These are phyloP conservation scores for Calameuta pallipes DNA, from an alignment of 2,888 invertebrate genomes.

Conservation along the genomic window DNA sequence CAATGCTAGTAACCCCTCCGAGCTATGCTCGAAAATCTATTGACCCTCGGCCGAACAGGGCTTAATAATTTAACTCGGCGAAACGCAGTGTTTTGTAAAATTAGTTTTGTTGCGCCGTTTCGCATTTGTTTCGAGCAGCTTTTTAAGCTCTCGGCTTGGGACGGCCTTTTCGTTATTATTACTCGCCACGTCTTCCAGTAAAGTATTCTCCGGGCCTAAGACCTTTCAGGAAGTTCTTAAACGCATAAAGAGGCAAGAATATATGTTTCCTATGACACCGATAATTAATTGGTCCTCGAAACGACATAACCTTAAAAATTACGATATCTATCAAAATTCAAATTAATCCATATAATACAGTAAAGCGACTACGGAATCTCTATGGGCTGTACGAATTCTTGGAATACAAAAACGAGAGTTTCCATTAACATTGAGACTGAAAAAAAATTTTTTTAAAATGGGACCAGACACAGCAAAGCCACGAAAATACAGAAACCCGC, in stretches of 20 bases:
- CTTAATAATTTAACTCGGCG: conserved; percentile 48
- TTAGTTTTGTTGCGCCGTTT: conserved; percentile 49
- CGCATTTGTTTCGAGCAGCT: conserved; percentile 29
- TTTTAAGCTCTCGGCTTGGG: not conserved
- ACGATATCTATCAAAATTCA: not conserved
- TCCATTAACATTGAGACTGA: not conserved
- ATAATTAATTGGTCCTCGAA: not conserved
- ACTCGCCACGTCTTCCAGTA: not conserved
- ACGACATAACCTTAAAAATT: not conserved
- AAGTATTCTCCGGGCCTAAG: not conserved
- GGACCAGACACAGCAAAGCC: not conserved
- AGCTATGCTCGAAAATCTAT: conserved; percentile 15
- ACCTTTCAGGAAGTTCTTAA: not conserved
- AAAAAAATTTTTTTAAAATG: not conserved
- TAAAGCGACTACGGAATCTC: not conserved
- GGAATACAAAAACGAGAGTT: not conserved
- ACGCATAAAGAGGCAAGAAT: not conserved
- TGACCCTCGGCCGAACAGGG: conserved; percentile 15
- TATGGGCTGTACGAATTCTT: not conserved
- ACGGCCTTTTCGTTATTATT: not conserved
- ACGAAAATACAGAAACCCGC: not conserved
- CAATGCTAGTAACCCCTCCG: not conserved
- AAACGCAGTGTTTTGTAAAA: conserved; percentile 53
- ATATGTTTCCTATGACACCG: not conserved
- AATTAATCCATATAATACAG: not conserved